Conservation (phyloP, 2,888 invertebrate genomes). For the Leuctra nigra region DNA sequence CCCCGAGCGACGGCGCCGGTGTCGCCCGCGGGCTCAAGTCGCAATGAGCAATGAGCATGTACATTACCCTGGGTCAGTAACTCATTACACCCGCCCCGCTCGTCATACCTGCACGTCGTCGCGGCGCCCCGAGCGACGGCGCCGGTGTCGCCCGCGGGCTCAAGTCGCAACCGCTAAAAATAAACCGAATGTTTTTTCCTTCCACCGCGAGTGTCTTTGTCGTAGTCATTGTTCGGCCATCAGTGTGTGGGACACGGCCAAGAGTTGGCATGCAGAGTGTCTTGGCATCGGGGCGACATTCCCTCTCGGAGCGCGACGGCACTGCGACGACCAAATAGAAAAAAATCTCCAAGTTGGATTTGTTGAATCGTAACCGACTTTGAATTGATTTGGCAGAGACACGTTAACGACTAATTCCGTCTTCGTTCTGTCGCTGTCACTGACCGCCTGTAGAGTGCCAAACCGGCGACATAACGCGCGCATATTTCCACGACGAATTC, state of each 20-base stretch:
- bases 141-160: no score
- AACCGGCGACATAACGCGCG: no score
- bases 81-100: no score
- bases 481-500: neutral
- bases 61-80: no score
- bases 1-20: no score
- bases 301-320: neutral
- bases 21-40: no score
- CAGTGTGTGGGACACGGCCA: neutral
- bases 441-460: no score
- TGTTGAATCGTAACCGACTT: slow-evolving; percentile 8
- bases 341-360: no score
- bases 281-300: neutral
- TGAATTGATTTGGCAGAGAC: slow-evolving; percentile 13
- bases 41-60: no score
- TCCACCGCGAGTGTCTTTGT: slow-evolving; percentile 14
- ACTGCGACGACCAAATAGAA: no score
- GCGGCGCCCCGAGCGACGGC: no score
- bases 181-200: slow-evolving; percentile 9
- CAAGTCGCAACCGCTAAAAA: slow-evolving; percentile 15
- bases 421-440: neutral
- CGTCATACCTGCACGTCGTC: no score
- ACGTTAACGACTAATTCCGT: neutral
- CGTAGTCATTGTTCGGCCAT: slow-evolving; percentile 8
- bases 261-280: neutral